phyloP scores from a whole-genome alignment of 2,113 vertebrate species.

The Cepphus grylle region DNA sequence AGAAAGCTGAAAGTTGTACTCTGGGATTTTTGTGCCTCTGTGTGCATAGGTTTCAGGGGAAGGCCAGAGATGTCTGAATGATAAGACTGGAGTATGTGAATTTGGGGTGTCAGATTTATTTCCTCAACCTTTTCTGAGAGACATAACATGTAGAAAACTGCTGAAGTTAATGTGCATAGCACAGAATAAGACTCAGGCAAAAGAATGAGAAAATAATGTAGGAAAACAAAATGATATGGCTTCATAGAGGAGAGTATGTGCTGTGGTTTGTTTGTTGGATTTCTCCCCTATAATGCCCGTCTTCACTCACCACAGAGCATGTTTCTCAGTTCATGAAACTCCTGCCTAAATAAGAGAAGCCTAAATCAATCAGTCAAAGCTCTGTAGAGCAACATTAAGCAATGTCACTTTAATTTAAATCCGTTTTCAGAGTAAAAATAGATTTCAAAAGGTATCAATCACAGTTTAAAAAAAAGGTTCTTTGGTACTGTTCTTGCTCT shows the following conservation, averaged over 20 bases:
- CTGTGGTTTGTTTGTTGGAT: not conserved
- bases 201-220: not conserved
- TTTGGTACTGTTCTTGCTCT: not conserved
- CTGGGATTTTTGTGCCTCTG: not conserved
- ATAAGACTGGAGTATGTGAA: not conserved
- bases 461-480: not conserved
- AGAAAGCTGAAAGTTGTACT: not conserved
- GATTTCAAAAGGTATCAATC: not conserved
- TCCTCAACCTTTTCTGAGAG: not conserved
- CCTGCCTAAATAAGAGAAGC: not conserved
- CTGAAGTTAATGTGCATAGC: not conserved
- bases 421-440: not conserved
- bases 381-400: not conserved
- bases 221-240: not conserved
- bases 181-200: not conserved
- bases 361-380: not conserved
- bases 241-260: not conserved
- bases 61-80: not conserved
- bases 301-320: not conserved
- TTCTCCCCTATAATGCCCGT: not conserved
- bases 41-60: not conserved
- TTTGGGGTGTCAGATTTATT: not conserved
- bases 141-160: not conserved
- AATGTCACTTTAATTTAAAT: not conserved
- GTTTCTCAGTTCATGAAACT: not conserved